phyloP scores from a whole-genome alignment of 37 sponge, comb jelly and placozoan species.

The Corticium candelabrum region DNA sequence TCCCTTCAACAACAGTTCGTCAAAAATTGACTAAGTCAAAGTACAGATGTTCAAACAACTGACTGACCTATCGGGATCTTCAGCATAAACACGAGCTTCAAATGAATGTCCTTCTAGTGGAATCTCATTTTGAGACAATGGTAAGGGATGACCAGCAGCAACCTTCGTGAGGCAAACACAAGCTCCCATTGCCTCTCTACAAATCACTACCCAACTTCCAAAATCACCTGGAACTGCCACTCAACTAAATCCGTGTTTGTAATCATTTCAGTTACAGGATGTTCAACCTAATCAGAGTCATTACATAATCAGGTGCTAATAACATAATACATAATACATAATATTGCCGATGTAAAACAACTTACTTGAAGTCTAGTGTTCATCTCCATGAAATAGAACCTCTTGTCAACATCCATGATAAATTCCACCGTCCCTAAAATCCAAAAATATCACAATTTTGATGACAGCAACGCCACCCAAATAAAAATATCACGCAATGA shows the following conservation, averaged over 20 bases:
- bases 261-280: constrained; percentile 93
- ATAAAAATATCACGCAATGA: constrained; percentile 5
- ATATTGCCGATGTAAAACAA: too few species aligned
- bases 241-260: constrained; percentile 93
- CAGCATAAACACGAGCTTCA: constrained; percentile 95
- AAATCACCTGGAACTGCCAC: constrained; percentile 64
- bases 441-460: background rate
- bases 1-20: constrained; percentile 1
- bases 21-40: background rate
- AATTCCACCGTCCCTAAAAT: constrained; percentile 78
- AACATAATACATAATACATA: background rate
- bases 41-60: background rate
- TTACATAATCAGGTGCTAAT: background rate
- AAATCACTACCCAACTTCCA: too few species aligned
- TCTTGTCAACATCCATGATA: constrained; percentile 64
- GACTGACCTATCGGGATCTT: constrained; percentile 14
- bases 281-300: constrained; percentile 69
- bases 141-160: constrained; percentile 68
- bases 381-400: constrained; percentile 95
- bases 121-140: constrained; percentile 54
- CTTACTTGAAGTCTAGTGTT: constrained; percentile 77
- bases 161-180: constrained; percentile 17
- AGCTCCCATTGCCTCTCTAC: background rate
- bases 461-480: background rate
- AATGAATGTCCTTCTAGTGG: constrained; percentile 70